A percentile compares a stretch with the other conserved stretches of the same genome.
Evolutionary conservation across 1,140 invertebrate genomes (phyloP).

Genomic region (Chlorops oryzae): DNA sequence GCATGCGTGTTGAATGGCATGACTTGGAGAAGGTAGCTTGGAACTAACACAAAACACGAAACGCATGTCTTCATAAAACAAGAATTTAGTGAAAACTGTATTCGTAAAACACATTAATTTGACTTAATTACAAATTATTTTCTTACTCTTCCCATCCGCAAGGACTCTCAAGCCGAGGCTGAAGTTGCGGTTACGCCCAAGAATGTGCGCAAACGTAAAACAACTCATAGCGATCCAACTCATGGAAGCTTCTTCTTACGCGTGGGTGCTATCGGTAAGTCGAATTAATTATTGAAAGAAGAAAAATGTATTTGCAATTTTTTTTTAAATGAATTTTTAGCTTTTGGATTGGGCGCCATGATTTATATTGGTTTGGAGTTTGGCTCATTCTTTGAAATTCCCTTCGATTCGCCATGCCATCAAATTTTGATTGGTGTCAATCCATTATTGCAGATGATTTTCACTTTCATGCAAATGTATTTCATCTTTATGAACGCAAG

Average conservation of each 20-base stretch:
- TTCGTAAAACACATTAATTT: no score
- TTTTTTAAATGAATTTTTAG: constrained; percentile 53
- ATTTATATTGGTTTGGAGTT: constrained; percentile 95
- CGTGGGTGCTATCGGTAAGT: constrained; percentile 88
- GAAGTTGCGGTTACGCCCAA: constrained; percentile 62
- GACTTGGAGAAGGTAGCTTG: no score
- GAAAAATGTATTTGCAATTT: no score
- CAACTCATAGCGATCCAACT: constrained; percentile 85
- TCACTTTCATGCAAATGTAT: constrained; percentile 98
- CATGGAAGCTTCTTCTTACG: constrained; percentile 95
- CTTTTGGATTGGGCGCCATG: constrained; percentile 94
- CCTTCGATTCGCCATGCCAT: constrained; percentile 81
- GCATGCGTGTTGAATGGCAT: no score
- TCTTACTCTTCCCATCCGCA: constrained; percentile 8
- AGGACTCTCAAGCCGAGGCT: constrained; percentile 57
- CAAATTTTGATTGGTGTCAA: constrained; percentile 84
- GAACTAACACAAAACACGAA: no score
- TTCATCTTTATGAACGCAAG: constrained; percentile 98
- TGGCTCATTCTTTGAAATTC: constrained; percentile 88
- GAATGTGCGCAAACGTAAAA: constrained; percentile 73
- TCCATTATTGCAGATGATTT: constrained; percentile 89
- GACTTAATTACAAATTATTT: not conserved
- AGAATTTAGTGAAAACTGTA: no score
- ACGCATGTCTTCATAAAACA: no score
- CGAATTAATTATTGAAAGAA: not conserved